Evolutionary conservation across 2,113 vertebrate genomes (phyloP).

Genomic region (Tragulus kanchil): DNA sequence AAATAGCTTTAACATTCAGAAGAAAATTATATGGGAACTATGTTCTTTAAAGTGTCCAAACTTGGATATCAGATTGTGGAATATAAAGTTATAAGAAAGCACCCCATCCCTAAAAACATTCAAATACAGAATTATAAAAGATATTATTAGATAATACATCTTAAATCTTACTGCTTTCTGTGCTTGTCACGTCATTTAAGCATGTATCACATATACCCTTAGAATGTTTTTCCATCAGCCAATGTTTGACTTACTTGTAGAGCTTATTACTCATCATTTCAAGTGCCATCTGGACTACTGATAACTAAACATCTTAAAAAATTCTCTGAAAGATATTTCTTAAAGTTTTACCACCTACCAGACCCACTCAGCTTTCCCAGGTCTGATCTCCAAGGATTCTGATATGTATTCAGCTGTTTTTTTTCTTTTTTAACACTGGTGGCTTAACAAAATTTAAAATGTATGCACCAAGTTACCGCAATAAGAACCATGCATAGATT

Average conservation of each 20-base stretch:
- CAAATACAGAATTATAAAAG: background rate
- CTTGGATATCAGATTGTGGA: background rate
- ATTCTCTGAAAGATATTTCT: conserved; percentile 83
- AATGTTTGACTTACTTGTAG: conserved; percentile 79
- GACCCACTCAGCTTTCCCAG: conserved; percentile 78
- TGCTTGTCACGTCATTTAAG: background rate
- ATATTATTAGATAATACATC: background rate
- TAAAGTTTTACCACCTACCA: conserved; percentile 76
- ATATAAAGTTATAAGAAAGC: background rate
- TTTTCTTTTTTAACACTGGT: conserved; percentile 69
- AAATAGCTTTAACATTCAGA: conserved; percentile 17
- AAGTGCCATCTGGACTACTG: conserved; percentile 85
- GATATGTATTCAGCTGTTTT: conserved; percentile 82
- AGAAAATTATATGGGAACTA: background rate
- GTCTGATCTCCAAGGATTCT: conserved; percentile 70
- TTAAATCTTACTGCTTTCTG: conserved; percentile 19
- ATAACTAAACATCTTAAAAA: conserved; percentile 86
- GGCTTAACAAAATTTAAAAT: conserved; percentile 84
- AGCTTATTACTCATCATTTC: conserved; percentile 85
- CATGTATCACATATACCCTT: conserved; percentile 32
- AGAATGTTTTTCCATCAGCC: conserved; percentile 60
- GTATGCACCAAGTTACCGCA: conserved; percentile 73
- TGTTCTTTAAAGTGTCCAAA: conserved; percentile 3
- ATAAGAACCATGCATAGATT: conserved; percentile 74
- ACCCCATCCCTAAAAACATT: background rate